Percentiles rank a stretch among this genome's conserved stretches.
Conservation (phyloP, 1,140 invertebrate species). For the Dermatophagoides farinae region DNA sequence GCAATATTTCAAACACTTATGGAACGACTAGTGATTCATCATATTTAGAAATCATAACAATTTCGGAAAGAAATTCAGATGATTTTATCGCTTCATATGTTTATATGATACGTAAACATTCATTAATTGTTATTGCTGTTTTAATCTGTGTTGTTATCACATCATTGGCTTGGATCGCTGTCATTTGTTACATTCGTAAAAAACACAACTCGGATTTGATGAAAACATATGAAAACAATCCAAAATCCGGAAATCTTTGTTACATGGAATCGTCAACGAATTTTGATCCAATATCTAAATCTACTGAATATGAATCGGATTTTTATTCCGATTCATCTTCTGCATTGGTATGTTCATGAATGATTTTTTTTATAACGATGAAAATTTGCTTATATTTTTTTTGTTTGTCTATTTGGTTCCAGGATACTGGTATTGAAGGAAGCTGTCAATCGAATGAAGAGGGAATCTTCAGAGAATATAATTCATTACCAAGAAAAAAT, state of each 20-base stretch:
- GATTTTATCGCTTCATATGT: not conserved
- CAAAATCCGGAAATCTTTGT: not conserved
- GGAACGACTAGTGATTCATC: conserved; percentile 26
- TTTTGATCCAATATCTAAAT: not conserved
- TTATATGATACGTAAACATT: not conserved
- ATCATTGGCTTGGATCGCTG: not conserved
- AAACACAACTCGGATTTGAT: not conserved
- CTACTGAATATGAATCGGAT: not conserved
- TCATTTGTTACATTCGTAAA: not conserved
- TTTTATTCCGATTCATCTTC: not conserved
- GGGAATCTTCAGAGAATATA: not conserved
- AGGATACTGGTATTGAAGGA: conserved; percentile 6
- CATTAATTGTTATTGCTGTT: not conserved
- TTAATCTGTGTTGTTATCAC: not conserved
- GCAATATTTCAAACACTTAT: conserved; percentile 61
- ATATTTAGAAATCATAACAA: not conserved
- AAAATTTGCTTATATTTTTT: not conserved
- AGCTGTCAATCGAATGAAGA: not conserved
- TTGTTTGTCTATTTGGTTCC: not conserved
- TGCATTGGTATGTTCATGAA: not conserved
- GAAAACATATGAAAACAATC: not conserved
- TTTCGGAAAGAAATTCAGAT: not conserved
- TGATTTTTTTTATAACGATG: not conserved
- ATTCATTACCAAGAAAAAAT: not conserved
- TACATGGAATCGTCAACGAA: not conserved